Base-by-base conservation (phyloP, 2,888 invertebrate genomes). In the Julus scanicus region DNA sequence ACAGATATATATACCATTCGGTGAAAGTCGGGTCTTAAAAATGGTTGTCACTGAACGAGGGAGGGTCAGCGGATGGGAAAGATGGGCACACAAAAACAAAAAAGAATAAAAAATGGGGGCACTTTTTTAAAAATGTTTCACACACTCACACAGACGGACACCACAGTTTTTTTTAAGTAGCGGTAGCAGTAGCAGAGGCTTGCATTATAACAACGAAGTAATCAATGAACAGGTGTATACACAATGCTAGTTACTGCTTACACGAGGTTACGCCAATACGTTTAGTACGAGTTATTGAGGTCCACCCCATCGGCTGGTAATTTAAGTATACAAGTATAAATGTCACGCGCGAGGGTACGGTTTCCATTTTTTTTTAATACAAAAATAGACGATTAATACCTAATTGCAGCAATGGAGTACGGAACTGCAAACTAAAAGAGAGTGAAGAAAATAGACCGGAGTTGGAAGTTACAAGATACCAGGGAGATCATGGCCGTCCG, bases 261-360 rank as follows among this genome's bases (percentile, higher is more conserved):
- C 80, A 80, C 11, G 37, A 80, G 37, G 37, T 80, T 80, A 80
- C 80, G 80, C 37, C 80, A 80, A 80, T 80, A 80, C 80, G 80
- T 80, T 37, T 37, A 80, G 71, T 71, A 80, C 80, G 80, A 80
- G 80, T 80, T 80, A 80, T 80, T 80, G 80, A 80, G 80, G 80
- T 29, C 80, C 80, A 80, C 80, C 80, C 80, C 80, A 80, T 80
- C 80, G 80, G 80, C 80, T 80, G 80, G 80, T 80, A 80, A 80
- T 80, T 80, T 80, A 80, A 80, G 80, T 80, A 80, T 80, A 80
- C 80, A 80, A 80, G 80, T 80, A 80, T 80, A 80, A 80, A 80
- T 80, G 80, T 80, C 80, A 80, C 80, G 80, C 80, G 80, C 80
- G 80, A 80, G 80, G 80, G 80, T 80, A 80, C 80, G 37, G 80